These are phyloP conservation scores for Argentina silus DNA, from an alignment of 2,797 vertebrate genomes.

Conservation along the genomic window DNA sequence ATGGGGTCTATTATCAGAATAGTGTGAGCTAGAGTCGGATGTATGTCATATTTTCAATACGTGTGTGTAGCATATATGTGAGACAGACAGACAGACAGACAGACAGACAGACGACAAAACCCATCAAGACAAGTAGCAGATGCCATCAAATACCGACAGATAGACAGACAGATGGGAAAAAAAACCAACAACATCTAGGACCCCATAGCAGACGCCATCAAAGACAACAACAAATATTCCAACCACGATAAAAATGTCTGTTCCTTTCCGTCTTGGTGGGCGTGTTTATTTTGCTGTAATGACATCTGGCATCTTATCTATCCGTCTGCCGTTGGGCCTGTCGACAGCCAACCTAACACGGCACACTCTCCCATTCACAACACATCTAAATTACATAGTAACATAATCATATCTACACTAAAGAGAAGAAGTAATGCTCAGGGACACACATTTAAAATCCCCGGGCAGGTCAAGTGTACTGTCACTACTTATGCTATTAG, in stretches of 20 bases:
- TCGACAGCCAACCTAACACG: neutral
- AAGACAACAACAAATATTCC: neutral
- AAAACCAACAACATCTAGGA: no score
- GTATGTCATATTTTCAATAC: no score
- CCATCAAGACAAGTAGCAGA: no score
- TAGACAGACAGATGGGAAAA: no score
- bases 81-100: no score
- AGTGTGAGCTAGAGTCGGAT: neutral
- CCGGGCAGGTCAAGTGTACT: conserved; percentile 48
- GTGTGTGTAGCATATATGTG: no score
- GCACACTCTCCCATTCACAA: neutral
- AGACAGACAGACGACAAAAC: no score
- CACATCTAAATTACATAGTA: neutral
- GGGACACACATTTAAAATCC: conserved; percentile 51
- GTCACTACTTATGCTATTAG: conserved; percentile 48
- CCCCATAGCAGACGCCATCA: neutral
- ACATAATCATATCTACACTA: neutral
- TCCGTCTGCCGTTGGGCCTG: neutral
- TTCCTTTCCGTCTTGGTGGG: neutral
- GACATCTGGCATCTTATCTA: neutral
- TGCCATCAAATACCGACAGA: no score
- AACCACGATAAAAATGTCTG: neutral
- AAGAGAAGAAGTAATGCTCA: conserved; percentile 24
- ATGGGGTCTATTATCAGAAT: neutral
- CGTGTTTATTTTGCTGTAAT: neutral